These are phyloP conservation scores for Ruditapes philippinarum DNA, from an alignment of 1,140 invertebrate species.

Conservation along the genomic window DNA sequence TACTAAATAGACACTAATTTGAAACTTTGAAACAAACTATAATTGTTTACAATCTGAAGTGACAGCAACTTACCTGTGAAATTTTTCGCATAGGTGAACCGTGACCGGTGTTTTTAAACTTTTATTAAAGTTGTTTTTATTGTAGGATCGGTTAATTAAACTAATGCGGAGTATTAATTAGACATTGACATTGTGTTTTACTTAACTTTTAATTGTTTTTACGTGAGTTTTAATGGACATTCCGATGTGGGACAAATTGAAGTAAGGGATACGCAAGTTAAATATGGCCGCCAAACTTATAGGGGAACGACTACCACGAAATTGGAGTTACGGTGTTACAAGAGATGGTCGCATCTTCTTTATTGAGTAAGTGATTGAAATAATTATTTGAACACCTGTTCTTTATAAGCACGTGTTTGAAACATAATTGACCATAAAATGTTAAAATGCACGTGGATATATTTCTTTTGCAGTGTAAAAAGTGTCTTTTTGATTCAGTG, in stretches of 20 bases:
- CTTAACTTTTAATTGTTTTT: background rate
- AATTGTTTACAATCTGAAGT: constrained; percentile 57
- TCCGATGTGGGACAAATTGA: constrained; percentile 17
- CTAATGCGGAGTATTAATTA: background rate
- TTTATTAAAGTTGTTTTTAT: constrained; percentile 21
- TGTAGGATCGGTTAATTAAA: background rate
- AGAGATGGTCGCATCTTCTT: constrained; percentile 80
- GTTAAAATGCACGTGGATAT: too few species aligned
- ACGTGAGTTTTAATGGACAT: constrained; percentile 22
- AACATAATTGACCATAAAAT: too few species aligned
- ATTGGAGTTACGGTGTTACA: constrained; percentile 79
- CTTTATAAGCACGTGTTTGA: too few species aligned
- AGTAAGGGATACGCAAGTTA: background rate
- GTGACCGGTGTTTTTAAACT: constrained; percentile 61
- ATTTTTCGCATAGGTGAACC: constrained; percentile 61
- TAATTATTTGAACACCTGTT: background rate
- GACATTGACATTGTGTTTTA: background rate
- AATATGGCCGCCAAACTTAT: constrained; percentile 71
- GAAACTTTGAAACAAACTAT: constrained; percentile 52
- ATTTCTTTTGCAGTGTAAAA: too few species aligned
- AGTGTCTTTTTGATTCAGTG: too few species aligned
- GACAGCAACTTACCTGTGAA: constrained; percentile 63
- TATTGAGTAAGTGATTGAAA: constrained; percentile 77
- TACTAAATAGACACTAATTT: background rate
- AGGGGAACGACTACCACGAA: constrained; percentile 68